phyloP scores from a whole-genome alignment of 2,888 invertebrate genomes.

The Luperina testacea region DNA sequence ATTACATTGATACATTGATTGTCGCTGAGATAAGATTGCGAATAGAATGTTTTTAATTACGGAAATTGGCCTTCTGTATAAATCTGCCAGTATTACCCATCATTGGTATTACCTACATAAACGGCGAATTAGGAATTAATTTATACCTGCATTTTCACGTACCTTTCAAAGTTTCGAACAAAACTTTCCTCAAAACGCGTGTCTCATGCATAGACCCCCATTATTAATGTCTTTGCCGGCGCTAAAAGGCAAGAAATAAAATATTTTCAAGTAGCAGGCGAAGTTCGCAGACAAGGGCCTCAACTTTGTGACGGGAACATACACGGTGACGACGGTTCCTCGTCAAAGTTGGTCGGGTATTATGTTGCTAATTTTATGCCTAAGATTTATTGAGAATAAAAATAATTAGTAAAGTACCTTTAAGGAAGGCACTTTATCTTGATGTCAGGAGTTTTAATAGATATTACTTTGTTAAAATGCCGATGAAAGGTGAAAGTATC shows the following conservation, averaged over 20 bases:
- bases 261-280: conserved; percentile 38
- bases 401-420: conserved; percentile 21
- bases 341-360: conserved; percentile 39
- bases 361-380: conserved; percentile 52
- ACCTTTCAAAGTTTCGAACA: conserved; percentile 2
- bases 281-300: conserved; percentile 50
- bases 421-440: conserved; percentile 13
- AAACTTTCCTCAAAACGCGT: conserved; percentile 27
- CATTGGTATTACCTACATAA: background rate
- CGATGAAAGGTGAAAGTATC: background rate
- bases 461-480: background rate
- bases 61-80: background rate
- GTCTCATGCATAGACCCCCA: conserved; percentile 15
- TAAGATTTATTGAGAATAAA: conserved; percentile 33
- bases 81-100: background rate
- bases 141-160: no score
- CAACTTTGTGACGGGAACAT: conserved; percentile 57
- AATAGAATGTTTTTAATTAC: background rate
- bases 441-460: background rate
- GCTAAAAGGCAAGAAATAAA: conserved; percentile 48
- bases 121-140: background rate
- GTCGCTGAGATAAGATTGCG: background rate
- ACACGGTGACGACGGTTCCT: conserved; percentile 32
- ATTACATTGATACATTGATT: background rate
- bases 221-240: conserved; percentile 26